phyloP scores from a whole-genome alignment of 2,888 invertebrate genomes.

The Eupithecia pulchellata region DNA sequence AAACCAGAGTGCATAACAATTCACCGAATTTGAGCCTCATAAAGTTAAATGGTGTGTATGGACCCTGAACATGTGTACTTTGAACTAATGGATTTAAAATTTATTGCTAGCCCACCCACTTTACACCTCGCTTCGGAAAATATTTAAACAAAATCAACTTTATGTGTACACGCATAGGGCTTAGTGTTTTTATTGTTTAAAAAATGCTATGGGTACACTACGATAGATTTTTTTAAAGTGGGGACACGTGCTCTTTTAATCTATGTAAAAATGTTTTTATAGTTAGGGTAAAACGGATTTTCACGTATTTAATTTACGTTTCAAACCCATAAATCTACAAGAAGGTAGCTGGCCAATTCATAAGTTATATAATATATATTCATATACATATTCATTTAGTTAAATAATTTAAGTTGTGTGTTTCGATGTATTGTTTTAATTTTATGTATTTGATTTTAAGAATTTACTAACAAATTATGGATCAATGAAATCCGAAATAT shows the following conservation, averaged over 20 bases:
- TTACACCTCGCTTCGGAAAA: slow-evolving; percentile 46
- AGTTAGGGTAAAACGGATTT: background rate
- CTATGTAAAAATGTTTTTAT: slow-evolving; percentile 10
- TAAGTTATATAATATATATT: too few species aligned
- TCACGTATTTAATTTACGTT: background rate
- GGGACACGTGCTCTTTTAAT: slow-evolving; percentile 51
- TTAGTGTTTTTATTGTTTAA: background rate
- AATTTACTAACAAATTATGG: too few species aligned
- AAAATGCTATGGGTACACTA: background rate
- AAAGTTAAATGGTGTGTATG: slow-evolving; percentile 82
- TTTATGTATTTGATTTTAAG: too few species aligned
- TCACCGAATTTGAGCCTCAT: slow-evolving; percentile 82
- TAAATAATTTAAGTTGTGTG: too few species aligned
- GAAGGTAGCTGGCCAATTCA: too few species aligned
- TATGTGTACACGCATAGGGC: slow-evolving; percentile 35
- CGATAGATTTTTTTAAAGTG: slow-evolving; percentile 46
- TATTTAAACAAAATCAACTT: background rate
- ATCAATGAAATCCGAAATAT: too few species aligned
- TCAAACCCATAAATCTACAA: too few species aligned
- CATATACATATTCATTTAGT: too few species aligned
- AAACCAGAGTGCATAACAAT: slow-evolving; percentile 70
- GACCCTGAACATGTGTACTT: slow-evolving; percentile 80
- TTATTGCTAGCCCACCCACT: slow-evolving; percentile 80
- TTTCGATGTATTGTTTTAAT: too few species aligned
- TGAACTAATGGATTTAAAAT: slow-evolving; percentile 84